phyloP scores from a whole-genome alignment of 2,888 invertebrate genomes.

The Hydriomena furcata region DNA sequence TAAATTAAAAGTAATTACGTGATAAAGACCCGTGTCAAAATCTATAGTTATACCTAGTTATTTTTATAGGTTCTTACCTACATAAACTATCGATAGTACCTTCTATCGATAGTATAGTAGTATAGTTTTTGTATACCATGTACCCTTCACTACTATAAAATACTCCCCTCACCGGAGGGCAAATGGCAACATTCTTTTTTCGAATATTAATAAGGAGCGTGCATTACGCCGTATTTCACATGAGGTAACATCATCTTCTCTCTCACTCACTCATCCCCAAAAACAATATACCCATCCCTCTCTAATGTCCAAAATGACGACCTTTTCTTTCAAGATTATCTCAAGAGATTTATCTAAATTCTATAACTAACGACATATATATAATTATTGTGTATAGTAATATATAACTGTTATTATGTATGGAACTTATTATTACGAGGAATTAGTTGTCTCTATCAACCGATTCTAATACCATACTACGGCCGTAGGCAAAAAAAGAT shows the following conservation, averaged over 20 bases:
- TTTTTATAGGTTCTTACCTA: too few relatives aligned
- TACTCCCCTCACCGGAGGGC: constrained; percentile 68
- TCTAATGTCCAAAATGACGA: constrained; percentile 58
- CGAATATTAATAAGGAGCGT: constrained; percentile 80
- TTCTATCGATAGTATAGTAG: constrained; percentile 2
- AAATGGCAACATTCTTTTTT: constrained; percentile 79
- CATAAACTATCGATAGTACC: constrained; percentile 9
- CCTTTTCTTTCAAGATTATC: constrained; percentile 48
- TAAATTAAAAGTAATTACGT: too few relatives aligned
- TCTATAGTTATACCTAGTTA: too few relatives aligned
- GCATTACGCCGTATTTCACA: constrained; percentile 80
- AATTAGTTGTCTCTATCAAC: constrained; percentile 29
- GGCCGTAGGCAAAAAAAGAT: constrained; percentile 3
- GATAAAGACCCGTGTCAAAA: too few relatives aligned
- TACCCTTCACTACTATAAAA: constrained; percentile 57
- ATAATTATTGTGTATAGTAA: constrained; percentile 27
- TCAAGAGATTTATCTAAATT: constrained; percentile 49
- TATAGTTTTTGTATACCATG: too few relatives aligned
- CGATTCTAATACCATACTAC: constrained; percentile 11
- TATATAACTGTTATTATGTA: constrained; percentile 28
- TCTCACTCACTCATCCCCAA: constrained; percentile 44
- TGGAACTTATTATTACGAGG: constrained; percentile 18
- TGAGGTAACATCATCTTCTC: constrained; percentile 63
- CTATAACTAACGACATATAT: constrained; percentile 26
- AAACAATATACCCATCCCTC: constrained; percentile 41